Evolutionary conservation across 2,113 vertebrate species (phyloP).

Genomic region (Gallinago paraguaiae): DNA sequence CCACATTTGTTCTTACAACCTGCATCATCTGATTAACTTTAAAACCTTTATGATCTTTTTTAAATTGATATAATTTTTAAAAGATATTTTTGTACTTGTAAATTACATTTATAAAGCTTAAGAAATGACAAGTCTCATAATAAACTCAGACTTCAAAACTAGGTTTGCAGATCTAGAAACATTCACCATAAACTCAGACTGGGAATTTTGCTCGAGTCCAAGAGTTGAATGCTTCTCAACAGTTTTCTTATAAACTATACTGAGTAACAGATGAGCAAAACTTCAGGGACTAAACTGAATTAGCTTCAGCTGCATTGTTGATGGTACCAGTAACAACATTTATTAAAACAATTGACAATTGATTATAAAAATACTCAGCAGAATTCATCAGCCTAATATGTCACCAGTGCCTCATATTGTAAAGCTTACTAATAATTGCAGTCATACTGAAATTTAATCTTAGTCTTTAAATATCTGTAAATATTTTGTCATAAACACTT

Average conservation of each 20-base stretch:
- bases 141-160: not conserved
- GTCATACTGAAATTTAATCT: not conserved
- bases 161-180: not conserved
- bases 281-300: not conserved
- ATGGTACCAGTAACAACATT: not conserved
- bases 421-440: not conserved
- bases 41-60: not conserved
- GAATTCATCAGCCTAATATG: constrained; percentile 28
- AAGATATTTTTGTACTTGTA: not conserved
- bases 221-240: not conserved
- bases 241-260: not conserved
- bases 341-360: not conserved
- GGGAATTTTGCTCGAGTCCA: not conserved
- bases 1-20: not conserved
- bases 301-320: not conserved
- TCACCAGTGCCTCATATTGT: not conserved
- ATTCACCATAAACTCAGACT: not conserved
- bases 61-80: not conserved
- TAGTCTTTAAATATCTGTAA: constrained; percentile 20
- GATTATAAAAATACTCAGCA: constrained; percentile 6
- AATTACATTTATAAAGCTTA: not conserved
- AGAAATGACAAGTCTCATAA: not conserved
- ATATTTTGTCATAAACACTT: constrained; percentile 59
- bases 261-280: not conserved
- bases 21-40: not conserved